Evolutionary conservation across 2,797 vertebrate genomes (phyloP), one percentile per base, ranked within the genome.

Genomic region (Cyprinodon diabolis): DNA sequence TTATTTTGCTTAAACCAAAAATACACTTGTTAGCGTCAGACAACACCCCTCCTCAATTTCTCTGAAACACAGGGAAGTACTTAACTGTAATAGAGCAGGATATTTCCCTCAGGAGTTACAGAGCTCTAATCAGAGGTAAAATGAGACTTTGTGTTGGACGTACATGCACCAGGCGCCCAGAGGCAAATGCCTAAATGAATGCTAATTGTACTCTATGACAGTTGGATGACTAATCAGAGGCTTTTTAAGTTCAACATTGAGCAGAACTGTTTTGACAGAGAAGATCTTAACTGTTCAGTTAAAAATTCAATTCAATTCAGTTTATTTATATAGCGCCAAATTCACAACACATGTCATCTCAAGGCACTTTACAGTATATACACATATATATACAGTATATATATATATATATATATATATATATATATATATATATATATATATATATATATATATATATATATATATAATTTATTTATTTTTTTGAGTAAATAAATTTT

Each of bases 41-140:
- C 37, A 74, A 19, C 62, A 68, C 19, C 43, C 19, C 49, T 43
- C 70, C 23, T 21, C 30, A 49, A 55, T 63, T 69, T 13, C 65
- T 66, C 40, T 52, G 67, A 62, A 77, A 66, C 69, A 75, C 65
- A 15, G 6, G 63, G 69, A 56, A 78, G 68, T 69, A 68, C 62
- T 70, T 71, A 68, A 8, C 51, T 9, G 25, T 15, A 30, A 56
- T 10, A 25, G 45, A 57, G 60, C 43, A 10, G 30, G 40, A 74
- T 70, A 62, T 74, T 56, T 58, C 72, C 68, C 65, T 10, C 1
- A 10, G n/a, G 68, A 55, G 30, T 49, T 67, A n/a, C 1, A 1
- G 57, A 21, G 78, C 67, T 63, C 47, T 66, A 72, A 76, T 76
- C 66, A 69, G 43, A 74, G 67, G 60, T 70, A 67, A 76, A 68